Conservation (phyloP, 2,888 invertebrate species). For the Sarcophaga carnaria region DNA sequence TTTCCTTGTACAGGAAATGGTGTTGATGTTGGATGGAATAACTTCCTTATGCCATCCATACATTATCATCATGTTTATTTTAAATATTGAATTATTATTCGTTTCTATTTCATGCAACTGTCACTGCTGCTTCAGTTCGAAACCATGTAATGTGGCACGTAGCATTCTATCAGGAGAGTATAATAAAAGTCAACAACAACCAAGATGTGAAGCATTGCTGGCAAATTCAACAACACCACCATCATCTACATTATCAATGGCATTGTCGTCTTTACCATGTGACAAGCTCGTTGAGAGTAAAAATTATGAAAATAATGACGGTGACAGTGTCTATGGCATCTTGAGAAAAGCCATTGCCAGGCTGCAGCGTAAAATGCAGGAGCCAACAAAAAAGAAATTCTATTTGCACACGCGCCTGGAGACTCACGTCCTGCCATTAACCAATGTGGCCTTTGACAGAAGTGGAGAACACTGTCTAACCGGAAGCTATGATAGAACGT, state of each 20-base stretch:
- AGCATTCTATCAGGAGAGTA: constrained; percentile 51
- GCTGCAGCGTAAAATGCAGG: constrained; percentile 85
- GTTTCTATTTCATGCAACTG: neutral
- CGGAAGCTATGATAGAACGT: constrained; percentile 92
- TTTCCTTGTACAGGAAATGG: too few relatives aligned
- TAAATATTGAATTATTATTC: constrained; percentile 3
- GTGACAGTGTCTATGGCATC: constrained; percentile 78
- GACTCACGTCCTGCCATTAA: constrained; percentile 87
- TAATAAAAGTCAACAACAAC: constrained; percentile 33
- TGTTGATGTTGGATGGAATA: neutral
- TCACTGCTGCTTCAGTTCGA: constrained; percentile 46
- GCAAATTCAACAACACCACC: constrained; percentile 32
- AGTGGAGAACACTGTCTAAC: constrained; percentile 89
- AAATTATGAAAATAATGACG: constrained; percentile 70
- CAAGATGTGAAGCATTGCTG: constrained; percentile 32
- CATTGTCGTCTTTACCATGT: neutral
- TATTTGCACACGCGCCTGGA: constrained; percentile 86
- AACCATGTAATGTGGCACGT: constrained; percentile 60
- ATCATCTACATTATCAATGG: neutral
- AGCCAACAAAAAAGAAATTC: constrained; percentile 85
- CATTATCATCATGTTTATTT: constrained; percentile 3
- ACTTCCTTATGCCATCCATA: neutral
- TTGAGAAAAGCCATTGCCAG: constrained; percentile 85
- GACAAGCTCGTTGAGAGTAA: neutral
- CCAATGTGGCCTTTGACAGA: constrained; percentile 88